Base-by-base conservation (phyloP, 92 coral and sea anemone genomes). In the Scolanthus callimorphus region DNA sequence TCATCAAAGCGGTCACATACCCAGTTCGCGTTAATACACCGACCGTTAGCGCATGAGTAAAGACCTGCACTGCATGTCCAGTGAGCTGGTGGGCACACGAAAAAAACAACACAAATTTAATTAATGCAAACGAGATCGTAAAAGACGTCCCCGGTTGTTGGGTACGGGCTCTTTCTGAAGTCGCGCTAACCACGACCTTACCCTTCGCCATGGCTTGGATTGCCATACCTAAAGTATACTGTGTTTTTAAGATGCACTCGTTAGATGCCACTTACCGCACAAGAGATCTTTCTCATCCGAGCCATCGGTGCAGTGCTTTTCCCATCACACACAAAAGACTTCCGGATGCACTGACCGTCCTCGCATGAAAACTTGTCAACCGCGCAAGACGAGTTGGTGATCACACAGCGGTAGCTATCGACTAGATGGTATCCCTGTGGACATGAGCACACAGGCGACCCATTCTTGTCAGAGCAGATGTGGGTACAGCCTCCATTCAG, bases 401-500 rank as follows among this genome's bases (percentile, higher is more conserved):
- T 60, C 10, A 91, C 88, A 64, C 97, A 91, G 53, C 83, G 76
- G 29, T 65, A 91, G 12, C 65, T 81, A 22, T 84, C 68, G 29
- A 59, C 27, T 1, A 91, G 72, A 8, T 39, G n/a, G 48, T 70
- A 29, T 29, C 89, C 92, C 25, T 70, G 27, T 0, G 74, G 80
- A 41, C 97, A 91, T 2, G 80, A 27, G 31, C 97, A 91, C 56
- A 72, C 46, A 28, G 79, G 69, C 27, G 21, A 25, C 37, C 78
- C 67, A 15, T 73, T 67, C 27, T 47, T 54, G 4, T 69, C 71
- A 4, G 52, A 6, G 54, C 97, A 91, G 2, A 27, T 22, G 25
- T 91, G 89, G 3, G 96, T 83, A 13, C 97, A 91, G n/a, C 96
- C 96, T 12, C 97, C 97, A 38, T 85, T 85, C 55, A 80, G 65